Percentiles rank a stretch among this genome's conserved stretches.
These are phyloP conservation scores for Vireo altiloquus DNA, from an alignment of 2,113 vertebrate species.

Conservation along the genomic window DNA sequence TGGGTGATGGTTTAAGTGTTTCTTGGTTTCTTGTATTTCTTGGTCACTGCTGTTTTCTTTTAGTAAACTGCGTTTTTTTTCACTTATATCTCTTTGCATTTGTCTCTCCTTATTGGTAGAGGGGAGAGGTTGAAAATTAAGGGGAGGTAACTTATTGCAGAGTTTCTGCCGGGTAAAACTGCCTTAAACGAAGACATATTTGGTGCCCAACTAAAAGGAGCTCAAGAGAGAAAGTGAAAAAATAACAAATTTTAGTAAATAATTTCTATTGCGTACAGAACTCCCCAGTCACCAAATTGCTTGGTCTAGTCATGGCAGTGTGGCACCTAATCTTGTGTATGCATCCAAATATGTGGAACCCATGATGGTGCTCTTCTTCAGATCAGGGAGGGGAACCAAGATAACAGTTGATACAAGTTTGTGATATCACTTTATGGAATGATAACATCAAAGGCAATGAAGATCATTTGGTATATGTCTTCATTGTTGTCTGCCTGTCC, in stretches of 20 bases:
- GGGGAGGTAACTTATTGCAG: background rate
- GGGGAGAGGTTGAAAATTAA: background rate
- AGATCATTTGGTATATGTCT: background rate
- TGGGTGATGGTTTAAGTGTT: background rate
- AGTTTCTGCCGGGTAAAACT: background rate
- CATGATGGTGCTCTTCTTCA: background rate
- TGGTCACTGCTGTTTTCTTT: background rate
- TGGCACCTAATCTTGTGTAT: background rate
- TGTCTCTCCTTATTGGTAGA: background rate
- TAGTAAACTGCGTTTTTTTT: background rate
- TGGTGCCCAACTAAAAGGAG: background rate
- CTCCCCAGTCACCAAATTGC: background rate
- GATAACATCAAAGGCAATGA: background rate
- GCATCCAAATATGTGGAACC: rapidly evolving
- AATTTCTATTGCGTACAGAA: background rate
- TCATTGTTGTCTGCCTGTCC: background rate
- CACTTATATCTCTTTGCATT: background rate
- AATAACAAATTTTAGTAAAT: background rate
- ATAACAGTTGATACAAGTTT: background rate
- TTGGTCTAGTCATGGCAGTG: background rate
- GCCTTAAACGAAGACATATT: background rate
- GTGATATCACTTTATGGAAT: background rate
- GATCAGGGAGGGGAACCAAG: background rate
- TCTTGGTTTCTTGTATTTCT: background rate
- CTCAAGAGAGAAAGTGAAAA: background rate